phyloP scores from a whole-genome alignment of 1,140 invertebrate species.

The Streblospio benedicti region DNA sequence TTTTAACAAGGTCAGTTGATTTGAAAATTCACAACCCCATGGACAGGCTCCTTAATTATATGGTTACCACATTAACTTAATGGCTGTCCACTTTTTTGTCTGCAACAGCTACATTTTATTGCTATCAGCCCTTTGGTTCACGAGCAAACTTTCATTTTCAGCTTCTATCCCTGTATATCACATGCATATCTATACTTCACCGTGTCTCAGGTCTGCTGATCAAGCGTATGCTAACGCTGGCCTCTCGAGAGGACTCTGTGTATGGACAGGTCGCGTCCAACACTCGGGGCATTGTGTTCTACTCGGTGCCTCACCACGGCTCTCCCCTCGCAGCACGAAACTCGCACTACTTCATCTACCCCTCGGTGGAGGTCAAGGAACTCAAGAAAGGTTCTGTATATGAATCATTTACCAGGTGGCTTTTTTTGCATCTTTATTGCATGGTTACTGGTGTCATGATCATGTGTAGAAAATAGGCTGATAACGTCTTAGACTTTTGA shows the following conservation, averaged over 20 bases:
- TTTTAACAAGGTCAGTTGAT: too few relatives aligned
- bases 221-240: slow-evolving; percentile 62
- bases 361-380: slow-evolving; percentile 71
- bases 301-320: slow-evolving; percentile 69
- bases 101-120: too few relatives aligned
- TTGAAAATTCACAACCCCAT: too few relatives aligned
- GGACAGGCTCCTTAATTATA: too few relatives aligned
- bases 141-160: too few relatives aligned
- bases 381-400: slow-evolving; percentile 58
- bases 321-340: slow-evolving; percentile 59
- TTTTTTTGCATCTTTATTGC: not conserved
- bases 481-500: not conserved
- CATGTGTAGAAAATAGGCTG: not conserved
- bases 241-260: slow-evolving; percentile 46
- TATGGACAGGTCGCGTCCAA: slow-evolving; percentile 52
- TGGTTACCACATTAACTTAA: too few relatives aligned
- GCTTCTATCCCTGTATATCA: too few relatives aligned
- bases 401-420: not conserved
- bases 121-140: too few relatives aligned
- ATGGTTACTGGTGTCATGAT: not conserved
- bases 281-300: slow-evolving; percentile 67
- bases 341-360: slow-evolving; percentile 56
- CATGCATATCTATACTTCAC: too few relatives aligned
- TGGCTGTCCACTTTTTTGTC: too few relatives aligned
- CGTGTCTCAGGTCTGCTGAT: slow-evolving; percentile 62